Conservation (phyloP, 2,113 vertebrate species). For the Periophthalmus modestus region DNA sequence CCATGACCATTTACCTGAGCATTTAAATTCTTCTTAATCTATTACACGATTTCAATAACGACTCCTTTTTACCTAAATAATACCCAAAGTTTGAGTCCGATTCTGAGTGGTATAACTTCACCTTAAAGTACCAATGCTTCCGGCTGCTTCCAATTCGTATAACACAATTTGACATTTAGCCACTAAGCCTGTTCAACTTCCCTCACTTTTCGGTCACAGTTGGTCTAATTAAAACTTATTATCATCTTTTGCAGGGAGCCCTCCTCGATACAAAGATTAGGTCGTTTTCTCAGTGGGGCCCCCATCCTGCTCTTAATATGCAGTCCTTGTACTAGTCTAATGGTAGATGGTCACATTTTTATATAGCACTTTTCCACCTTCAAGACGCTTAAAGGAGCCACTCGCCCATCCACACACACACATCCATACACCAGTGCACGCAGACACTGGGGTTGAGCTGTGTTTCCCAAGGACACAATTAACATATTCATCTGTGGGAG, state of each 20-base stretch:
- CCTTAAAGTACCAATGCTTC: background rate
- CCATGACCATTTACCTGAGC: no score
- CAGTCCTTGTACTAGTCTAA: conserved; percentile 21
- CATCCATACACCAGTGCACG: no score
- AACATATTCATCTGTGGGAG: no score
- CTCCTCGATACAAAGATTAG: background rate
- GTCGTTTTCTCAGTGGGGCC: background rate
- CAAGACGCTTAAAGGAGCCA: no score
- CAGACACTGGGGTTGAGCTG: no score
- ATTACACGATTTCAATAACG: background rate
- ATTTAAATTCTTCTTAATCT: no score
- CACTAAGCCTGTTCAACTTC: conserved; percentile 2
- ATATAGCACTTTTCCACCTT: no score
- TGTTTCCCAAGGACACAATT: no score
- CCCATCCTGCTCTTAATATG: background rate
- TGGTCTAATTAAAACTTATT: conserved; percentile 22
- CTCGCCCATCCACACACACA: no score
- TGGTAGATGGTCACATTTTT: background rate
- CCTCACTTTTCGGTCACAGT: conserved; percentile 19
- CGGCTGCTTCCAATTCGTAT: conserved; percentile 5
- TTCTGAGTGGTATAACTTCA: background rate
- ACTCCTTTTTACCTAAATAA: background rate
- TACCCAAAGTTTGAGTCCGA: background rate
- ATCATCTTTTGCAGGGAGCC: background rate
- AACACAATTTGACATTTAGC: conserved; percentile 26